Evolutionary conservation across 1,140 invertebrate genomes (phyloP).

Genomic region (Drosophila sechellia): DNA sequence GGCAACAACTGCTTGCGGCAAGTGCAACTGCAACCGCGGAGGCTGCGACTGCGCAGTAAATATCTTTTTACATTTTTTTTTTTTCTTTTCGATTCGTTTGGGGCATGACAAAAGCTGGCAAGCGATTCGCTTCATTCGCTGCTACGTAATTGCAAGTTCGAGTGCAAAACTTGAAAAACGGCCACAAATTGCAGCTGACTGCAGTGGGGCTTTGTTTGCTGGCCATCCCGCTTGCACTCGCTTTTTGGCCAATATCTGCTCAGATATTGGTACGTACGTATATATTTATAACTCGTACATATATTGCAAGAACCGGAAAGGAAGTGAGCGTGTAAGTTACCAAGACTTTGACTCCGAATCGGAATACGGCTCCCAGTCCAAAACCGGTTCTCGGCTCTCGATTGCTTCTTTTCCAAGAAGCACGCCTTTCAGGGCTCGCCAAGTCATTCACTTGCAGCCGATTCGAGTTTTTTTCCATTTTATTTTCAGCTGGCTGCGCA

Average conservation of each 20-base stretch:
- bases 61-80: slow-evolving; percentile 49
- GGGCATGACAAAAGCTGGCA: slow-evolving; percentile 63
- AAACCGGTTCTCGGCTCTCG: slow-evolving; percentile 53
- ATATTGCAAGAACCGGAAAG: slow-evolving; percentile 75
- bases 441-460: slow-evolving; percentile 79
- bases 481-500: slow-evolving; percentile 9
- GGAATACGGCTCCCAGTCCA: slow-evolving; percentile 11
- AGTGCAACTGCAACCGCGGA: slow-evolving; percentile 41
- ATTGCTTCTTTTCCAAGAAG: slow-evolving; percentile 72
- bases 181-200: slow-evolving; percentile 76
- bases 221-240: slow-evolving; percentile 35
- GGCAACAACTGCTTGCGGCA: slow-evolving; percentile 28
- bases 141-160: slow-evolving; percentile 75
- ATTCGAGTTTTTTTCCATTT: slow-evolving; percentile 52
- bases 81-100: slow-evolving; percentile 30
- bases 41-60: slow-evolving; percentile 58
- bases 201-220: slow-evolving; percentile 42
- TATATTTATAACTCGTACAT: slow-evolving; percentile 5
- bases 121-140: slow-evolving; percentile 71
- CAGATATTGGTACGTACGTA: background rate
- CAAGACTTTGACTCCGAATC: slow-evolving; percentile 70
- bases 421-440: slow-evolving; percentile 52
- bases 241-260: background rate
- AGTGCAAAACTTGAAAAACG: slow-evolving; percentile 69
- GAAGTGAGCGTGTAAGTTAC: slow-evolving; percentile 80